Evolutionary conservation across 1,140 invertebrate genomes (phyloP).

Genomic region (Euwallacea fornicatus): DNA sequence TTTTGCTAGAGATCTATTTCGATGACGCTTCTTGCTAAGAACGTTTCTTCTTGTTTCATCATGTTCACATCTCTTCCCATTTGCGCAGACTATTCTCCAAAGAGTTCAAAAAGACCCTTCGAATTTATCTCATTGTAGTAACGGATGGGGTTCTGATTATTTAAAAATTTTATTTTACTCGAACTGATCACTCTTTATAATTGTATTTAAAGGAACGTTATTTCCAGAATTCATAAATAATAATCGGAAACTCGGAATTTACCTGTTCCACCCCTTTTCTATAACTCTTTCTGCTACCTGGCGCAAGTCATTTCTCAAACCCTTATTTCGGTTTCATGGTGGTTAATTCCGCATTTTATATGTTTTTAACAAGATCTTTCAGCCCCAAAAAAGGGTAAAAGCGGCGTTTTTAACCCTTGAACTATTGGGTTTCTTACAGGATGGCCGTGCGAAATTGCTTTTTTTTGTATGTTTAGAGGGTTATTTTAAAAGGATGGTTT

Average conservation of each 20-base stretch:
- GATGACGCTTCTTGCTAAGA: too few species aligned
- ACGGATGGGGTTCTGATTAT: too few species aligned
- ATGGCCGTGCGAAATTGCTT: conserved; percentile 46
- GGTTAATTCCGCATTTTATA: conserved; percentile 46
- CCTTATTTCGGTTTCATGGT: conserved; percentile 41
- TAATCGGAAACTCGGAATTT: background rate
- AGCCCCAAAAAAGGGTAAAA: conserved; percentile 38
- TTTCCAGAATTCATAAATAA: too few species aligned
- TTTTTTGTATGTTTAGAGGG: conserved; percentile 30
- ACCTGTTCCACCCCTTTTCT: conserved; percentile 37
- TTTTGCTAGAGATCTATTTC: too few species aligned
- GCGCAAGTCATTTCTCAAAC: conserved; percentile 21
- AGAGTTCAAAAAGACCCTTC: too few species aligned
- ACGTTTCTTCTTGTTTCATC: too few species aligned
- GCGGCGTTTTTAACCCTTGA: conserved; percentile 40
- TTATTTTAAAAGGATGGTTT: conserved; percentile 26
- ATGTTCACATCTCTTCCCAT: too few species aligned
- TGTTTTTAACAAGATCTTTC: conserved; percentile 46
- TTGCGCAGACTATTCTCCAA: too few species aligned
- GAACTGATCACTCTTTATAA: too few species aligned
- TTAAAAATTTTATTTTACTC: too few species aligned
- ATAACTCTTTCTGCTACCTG: conserved; percentile 21
- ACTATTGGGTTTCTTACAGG: conserved; percentile 24
- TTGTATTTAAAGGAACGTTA: too few species aligned
- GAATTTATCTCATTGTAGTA: too few species aligned